Evolutionary conservation across 1,140 invertebrate genomes (phyloP).

Genomic region (Leptinotarsa defecta): DNA sequence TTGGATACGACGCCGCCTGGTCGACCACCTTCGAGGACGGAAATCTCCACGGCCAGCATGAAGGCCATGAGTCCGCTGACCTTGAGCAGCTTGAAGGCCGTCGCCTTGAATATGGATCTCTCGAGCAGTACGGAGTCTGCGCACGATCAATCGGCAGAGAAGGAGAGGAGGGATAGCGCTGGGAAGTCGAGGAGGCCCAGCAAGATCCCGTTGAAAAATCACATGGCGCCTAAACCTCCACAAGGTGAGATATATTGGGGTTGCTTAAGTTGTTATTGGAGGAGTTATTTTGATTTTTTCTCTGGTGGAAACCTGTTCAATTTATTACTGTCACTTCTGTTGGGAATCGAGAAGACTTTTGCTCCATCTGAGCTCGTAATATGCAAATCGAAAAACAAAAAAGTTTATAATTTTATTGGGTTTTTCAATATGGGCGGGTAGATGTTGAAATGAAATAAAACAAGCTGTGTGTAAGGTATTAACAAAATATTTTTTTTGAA

Average conservation of each 20-base stretch:
- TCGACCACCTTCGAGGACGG: conserved; percentile 31
- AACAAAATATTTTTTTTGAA: no score
- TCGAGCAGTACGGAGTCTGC: conserved; percentile 68
- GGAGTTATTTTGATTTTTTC: no score
- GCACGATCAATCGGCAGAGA: conserved; percentile 60
- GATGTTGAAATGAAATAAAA: no score
- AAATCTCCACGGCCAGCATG: conserved; percentile 58
- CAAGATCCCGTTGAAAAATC: conserved; percentile 69
- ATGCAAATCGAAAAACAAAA: no score
- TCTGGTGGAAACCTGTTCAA: no score
- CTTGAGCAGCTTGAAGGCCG: conserved; percentile 60
- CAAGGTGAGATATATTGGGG: conserved; percentile 32
- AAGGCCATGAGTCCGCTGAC: conserved; percentile 61
- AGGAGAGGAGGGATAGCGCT: conserved; percentile 35
- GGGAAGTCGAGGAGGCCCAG: conserved; percentile 62
- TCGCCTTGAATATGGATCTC: conserved; percentile 62
- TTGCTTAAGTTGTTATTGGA: no score
- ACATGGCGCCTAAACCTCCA: conserved; percentile 64
- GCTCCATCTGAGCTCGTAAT: no score
- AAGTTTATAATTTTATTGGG: no score
- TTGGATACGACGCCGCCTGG: conserved; percentile 52
- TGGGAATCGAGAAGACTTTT: no score
- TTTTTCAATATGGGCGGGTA: no score
- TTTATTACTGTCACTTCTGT: no score
- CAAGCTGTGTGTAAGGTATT: no score